Base-by-base conservation (phyloP, 2,797 vertebrate species). In the Bovichtus variegatus region DNA sequence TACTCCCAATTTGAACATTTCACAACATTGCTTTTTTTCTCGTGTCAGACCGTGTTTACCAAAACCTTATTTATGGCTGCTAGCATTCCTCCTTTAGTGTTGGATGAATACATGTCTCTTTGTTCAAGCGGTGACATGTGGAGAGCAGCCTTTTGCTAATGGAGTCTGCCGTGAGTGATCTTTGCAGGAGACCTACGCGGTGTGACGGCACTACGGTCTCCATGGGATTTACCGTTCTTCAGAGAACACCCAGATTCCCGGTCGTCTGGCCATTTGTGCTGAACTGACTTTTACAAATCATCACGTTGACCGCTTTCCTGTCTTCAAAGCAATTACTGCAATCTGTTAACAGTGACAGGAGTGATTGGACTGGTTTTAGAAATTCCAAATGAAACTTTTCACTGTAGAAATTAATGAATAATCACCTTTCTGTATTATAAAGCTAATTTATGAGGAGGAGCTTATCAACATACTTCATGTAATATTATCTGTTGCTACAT, bases 101-200 rank as follows among this genome's bases (percentile, higher is more conserved):
- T 38, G 21, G 64, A 80, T 62, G 85, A 79, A 78, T 76, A 59
- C 70, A 46, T 34, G 71, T 29, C 40, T 79, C 88, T 91, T 90
- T 91, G 86, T 90, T 90, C 75, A 68, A 71, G 55, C 53, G 1
- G 66, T 49, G 73, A 78, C 87, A 90, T 83, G 77, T 80, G 88
- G 86, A 82, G 78, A 68, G 64, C 67, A 79, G 84, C 88, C 81
- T 88, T 89, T 83, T 73, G 84, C 89, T 90, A 88, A 91, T 85
- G 89, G 84, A 91, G 57, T 85, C 50, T 38, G 23, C 51, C 25
- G 31, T 82, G 89, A 92, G 88, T 93, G 91, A 93, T 93, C 87
- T 86, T 87, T 50, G 87, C 80, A 78, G 91, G 90, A 78, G 70
- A 72, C 64, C 54, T 7, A 57, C 36, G 8, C 21, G 34, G 83